Base-by-base conservation (phyloP, 2,888 invertebrate species). In the Gnatocerus cornutus region DNA sequence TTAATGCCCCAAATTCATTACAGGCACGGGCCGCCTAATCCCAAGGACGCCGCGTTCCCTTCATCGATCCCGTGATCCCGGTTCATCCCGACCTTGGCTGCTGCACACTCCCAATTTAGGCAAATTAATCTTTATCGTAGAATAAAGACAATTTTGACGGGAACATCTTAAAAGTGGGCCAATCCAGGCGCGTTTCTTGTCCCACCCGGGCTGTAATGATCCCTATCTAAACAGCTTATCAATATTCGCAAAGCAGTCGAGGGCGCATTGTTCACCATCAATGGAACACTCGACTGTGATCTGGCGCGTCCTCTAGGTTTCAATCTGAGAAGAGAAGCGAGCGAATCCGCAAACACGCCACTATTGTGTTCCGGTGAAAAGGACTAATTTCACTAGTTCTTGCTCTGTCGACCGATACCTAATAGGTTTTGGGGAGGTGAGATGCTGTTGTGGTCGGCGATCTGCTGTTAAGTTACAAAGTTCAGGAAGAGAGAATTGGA, bases 161-260 rank as follows among this genome's bases (percentile, higher is more conserved):
- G 30, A 9, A n/a, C 27, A 12, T 29, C 59, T 12, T n/a, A 30
- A 59, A 59, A 59, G 21, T 29, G 43, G 33, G 59, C 45, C 56
- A 43, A 43, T 39, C 55, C 39, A 39, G 29, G 29, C 13, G 10
- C 45, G 58, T 48, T 45, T 59, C 59, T 59, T 59, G 29, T 33
- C 33, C 46, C 61, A n/a, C 48, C 50, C 50, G 48, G 33, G 48
- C 71, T 64, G 76, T 76, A 78, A 79, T 78, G 79, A 78, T 76
- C 76, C 73, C 71, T 71, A 77, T 61, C 78, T 77, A 78, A 78
- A 79, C 77, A 77, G 77, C 78, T 78, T 80, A 80, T 80, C 80
- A 80, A 80, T 80, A 80, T 80, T 80, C 80, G 76, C 75, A 72
- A 73, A 78, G 77, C 75, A 77, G 75, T 74, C 72, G 73, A 78